Percentiles rank a stretch among this genome's conserved stretches.
These are phyloP conservation scores for Scarus forsteni DNA, from an alignment of 2,797 vertebrate species.

Conservation along the genomic window DNA sequence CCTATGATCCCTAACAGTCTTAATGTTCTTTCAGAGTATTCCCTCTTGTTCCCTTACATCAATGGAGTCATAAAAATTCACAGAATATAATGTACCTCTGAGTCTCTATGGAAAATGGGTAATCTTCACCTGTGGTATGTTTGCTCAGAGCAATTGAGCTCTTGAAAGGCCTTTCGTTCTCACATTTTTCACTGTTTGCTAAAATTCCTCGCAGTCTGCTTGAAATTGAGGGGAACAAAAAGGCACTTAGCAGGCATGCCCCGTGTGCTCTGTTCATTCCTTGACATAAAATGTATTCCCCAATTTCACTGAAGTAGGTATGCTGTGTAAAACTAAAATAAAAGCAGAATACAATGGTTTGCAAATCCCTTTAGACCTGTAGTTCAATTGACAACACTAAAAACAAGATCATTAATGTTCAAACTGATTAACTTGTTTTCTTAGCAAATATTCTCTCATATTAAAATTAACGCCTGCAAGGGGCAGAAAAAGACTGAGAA, in stretches of 20 bases:
- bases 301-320: too few species aligned
- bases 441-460: too few species aligned
- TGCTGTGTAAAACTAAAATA: too few species aligned
- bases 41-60: background rate
- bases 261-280: too few species aligned
- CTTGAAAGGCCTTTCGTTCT: background rate
- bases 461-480: too few species aligned
- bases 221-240: background rate
- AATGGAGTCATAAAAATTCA: conserved; percentile 4
- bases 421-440: too few species aligned
- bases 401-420: too few species aligned
- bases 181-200: background rate
- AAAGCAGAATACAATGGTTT: too few species aligned
- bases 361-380: too few species aligned
- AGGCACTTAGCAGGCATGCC: background rate
- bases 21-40: background rate
- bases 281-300: too few species aligned
- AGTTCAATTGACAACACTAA: too few species aligned
- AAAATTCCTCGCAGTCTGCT: background rate
- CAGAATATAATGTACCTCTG: conserved; percentile 24
- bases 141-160: conserved; percentile 4
- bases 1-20: background rate
- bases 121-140: conserved; percentile 9
- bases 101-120: background rate
- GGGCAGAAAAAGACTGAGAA: too few species aligned